A percentile compares a stretch with the other conserved stretches of the same genome.
Conservation (phyloP, 1,140 invertebrate species). For the Telenomus remus region DNA sequence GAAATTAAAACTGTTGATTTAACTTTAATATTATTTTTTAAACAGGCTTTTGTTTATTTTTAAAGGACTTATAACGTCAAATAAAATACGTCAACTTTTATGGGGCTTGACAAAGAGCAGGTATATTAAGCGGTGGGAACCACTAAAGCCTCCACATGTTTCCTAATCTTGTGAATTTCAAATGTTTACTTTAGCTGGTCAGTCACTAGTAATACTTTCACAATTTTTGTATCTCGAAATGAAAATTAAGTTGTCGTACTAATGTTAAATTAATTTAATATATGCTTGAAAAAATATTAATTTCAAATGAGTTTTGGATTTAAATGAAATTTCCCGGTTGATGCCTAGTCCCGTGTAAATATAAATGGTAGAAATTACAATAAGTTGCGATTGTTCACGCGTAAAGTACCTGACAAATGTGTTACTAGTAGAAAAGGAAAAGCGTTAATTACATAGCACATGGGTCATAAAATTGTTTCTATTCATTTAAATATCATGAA, state of each 20-base stretch:
- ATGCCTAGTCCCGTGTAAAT: neutral
- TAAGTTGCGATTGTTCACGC: neutral
- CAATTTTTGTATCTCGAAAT: no score
- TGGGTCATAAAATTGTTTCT: neutral
- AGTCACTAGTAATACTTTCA: no score
- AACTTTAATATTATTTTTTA: no score
- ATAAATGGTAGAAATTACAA: neutral
- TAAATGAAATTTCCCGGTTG: neutral
- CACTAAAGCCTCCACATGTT: neutral
- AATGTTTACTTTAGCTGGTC: neutral
- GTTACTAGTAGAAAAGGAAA: neutral
- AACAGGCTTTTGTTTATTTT: neutral
- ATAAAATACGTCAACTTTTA: neutral
- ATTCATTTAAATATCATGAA: neutral
- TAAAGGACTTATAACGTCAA: neutral
- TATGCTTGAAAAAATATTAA: no score
- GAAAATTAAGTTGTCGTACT: no score
- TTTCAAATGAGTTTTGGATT: no score
- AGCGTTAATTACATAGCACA: neutral
- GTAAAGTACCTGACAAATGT: neutral
- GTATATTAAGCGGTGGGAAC: neutral
- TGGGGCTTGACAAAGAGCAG: no score
- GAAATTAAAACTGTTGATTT: neutral
- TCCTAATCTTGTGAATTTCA: slow-evolving; percentile 3
- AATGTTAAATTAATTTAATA: no score